Evolutionary conservation across 2,888 invertebrate species (phyloP), one percentile per base, ranked within the genome.

Genomic region (Phyllotreta cruciferae): DNA sequence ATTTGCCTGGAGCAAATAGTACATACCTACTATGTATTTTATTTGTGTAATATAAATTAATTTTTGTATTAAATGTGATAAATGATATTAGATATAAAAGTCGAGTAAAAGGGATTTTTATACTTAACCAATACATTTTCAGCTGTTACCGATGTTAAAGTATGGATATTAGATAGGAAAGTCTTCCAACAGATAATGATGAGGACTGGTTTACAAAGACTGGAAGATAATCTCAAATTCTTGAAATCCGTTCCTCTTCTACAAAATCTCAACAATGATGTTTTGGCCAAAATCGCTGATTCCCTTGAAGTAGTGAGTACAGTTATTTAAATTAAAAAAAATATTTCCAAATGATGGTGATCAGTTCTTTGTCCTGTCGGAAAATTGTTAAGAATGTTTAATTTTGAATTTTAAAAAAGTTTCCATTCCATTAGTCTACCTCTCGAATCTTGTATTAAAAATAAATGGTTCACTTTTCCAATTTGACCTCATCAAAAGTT

Each of bases 111-210:
- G 11, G 34, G 24, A 34, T 35, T 14, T 11, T 53, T 54, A 35
- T 47, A 57, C 10, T 11, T 54, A 7, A 13, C 35, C 10, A 35
- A 24, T 10, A 38, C 47, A 5, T 65, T 80, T 77, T 60, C 78
- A 89, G 89, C 88, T 34, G 79, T 87, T 53, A 83, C 83, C 1
- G 84, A 86, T 72, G 86, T 88, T 38, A 84, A 85, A 74, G 85
- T 89, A 63, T 90, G 90, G 90, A 87, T 87, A 36, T 80, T 90
- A 73, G 89, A 90, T 74, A 79, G 90, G 55, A 81, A 85, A 66
- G 85, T 87, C 9, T 90, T 89, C 80, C 89, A 90, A 76, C 84
- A 86, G 67, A 89, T 90, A 35, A 90, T 90, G 89, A 87, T 89
- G 82, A 83, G 87, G 64, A 88, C 89, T 0, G 90, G 89, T 6